Evolutionary conservation across 2,888 invertebrate genomes (phyloP).

Genomic region (Clepsis dumicolana): DNA sequence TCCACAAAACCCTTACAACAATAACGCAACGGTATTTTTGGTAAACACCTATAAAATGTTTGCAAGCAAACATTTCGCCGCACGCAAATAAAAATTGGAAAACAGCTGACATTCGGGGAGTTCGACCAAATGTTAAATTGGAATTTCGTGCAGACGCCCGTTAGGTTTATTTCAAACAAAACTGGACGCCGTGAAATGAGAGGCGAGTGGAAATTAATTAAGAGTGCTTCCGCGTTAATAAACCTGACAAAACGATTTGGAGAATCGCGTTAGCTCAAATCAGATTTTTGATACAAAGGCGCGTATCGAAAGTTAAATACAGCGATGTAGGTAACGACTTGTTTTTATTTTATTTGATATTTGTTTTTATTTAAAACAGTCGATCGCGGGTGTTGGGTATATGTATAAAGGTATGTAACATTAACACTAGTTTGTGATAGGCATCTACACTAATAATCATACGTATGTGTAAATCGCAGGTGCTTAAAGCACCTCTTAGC

Average conservation of each 20-base stretch:
- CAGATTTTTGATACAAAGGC: background rate
- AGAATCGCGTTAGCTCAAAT: background rate
- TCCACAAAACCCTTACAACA: conserved; percentile 28
- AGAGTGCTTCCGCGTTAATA: conserved; percentile 30
- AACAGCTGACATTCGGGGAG: conserved; percentile 31
- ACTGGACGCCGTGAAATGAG: conserved; percentile 24
- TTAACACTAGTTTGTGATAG: conserved; percentile 54
- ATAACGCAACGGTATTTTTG: conserved; percentile 24
- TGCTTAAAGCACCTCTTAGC: conserved; percentile 67
- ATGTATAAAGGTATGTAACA: conserved; percentile 27
- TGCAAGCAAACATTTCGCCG: conserved; percentile 24
- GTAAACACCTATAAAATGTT: conserved; percentile 35
- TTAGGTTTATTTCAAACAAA: conserved; percentile 26
- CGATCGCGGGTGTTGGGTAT: conserved; percentile 1
- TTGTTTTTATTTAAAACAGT: conserved; percentile 14
- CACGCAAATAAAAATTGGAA: conserved; percentile 35
- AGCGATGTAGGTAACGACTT: too few species aligned
- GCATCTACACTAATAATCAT: conserved; percentile 58
- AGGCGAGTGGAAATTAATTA: conserved; percentile 35
- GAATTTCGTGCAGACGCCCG: conserved; percentile 24
- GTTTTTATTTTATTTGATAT: too few species aligned
- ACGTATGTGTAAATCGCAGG: conserved; percentile 65
- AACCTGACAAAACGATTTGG: conserved; percentile 10
- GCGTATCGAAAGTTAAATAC: too few species aligned
- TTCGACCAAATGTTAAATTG: conserved; percentile 38